Conservation (phyloP, 1,140 invertebrate genomes). For the Bradynema listronoti region DNA sequence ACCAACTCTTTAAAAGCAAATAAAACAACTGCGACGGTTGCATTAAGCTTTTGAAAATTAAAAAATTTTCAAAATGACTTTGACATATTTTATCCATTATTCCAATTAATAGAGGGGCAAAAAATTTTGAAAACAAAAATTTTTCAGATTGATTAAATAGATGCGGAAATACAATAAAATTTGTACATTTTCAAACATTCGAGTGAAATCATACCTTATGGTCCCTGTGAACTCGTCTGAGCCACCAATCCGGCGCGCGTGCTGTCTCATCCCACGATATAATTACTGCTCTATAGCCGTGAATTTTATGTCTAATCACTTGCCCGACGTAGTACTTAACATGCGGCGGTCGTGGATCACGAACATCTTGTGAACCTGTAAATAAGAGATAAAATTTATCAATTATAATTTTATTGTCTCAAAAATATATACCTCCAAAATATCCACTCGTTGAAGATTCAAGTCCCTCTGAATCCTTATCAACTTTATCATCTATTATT, state of each 20-base stretch:
- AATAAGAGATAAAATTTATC: background rate
- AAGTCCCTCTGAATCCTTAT: no score
- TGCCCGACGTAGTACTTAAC: slow-evolving; percentile 63
- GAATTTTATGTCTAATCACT: slow-evolving; percentile 62
- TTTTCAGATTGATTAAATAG: no score
- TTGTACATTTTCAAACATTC: background rate
- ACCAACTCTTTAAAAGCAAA: no score
- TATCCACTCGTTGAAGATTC: background rate
- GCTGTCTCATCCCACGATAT: slow-evolving; percentile 63
- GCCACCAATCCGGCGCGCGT: slow-evolving; percentile 56
- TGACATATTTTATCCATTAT: no score
- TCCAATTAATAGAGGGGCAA: no score
- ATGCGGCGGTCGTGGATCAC: slow-evolving; percentile 53
- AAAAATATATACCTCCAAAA: slow-evolving; percentile 21
- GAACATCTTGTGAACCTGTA: slow-evolving; percentile 25
- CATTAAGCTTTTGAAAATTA: no score
- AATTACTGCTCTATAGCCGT: slow-evolving; percentile 63
- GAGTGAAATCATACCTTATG: slow-evolving; percentile 22
- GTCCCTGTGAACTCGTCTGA: slow-evolving; percentile 45
- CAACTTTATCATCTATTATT: slow-evolving; percentile 19
- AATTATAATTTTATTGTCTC: background rate
- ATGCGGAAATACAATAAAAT: slow-evolving; percentile 14
- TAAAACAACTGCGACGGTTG: no score
- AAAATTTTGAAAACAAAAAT: no score
- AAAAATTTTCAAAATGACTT: no score